Base-by-base conservation (phyloP, 2,113 vertebrate species). In the Aptenodytes forsteri region DNA sequence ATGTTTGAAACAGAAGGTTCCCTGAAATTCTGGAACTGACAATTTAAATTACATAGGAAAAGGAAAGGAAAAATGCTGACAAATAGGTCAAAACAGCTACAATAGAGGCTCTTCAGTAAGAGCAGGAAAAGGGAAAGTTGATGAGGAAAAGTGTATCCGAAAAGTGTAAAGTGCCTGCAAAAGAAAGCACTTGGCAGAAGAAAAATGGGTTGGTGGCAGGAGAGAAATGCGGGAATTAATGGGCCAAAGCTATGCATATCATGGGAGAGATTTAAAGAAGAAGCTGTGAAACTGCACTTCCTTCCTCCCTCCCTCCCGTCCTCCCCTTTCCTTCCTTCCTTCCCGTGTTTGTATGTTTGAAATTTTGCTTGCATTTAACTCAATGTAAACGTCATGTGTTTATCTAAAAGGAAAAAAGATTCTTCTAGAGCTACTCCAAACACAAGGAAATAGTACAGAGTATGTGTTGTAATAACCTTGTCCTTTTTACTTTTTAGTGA, bases 21-120 rank as follows among this genome's bases (percentile, higher is more conserved):
- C 59, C 89, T 95, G 87, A 87, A 91, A 89, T 89, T 93, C 64
- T 93, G 93, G 73, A 94, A 91, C n/a, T 88, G 82, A 50, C 75
- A 90, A 79, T 91, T 84, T 95, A 87, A 95, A 95, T 73, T 91
- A 83, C 62, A 54, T 18, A 73, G 58, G 56, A 80, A 87, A 79
- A 91, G 32, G 52, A 76, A 95, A 91, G 36, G 49, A 47, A 87
- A 89, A 96, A 76, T 72, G 42, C 77, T 89, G 77, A 93, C 69
- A 87, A 95, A 95, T 73, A 64, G 44, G 17, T 91, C 23, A 84
- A 79, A 95, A 70, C 32, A 84, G 58, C 59, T 83, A 34, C 49
- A 96, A 76, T 46, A 91, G 78, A 87, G 9, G 36, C 42, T 64
- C 18, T 89, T 92, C 58, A 67, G 61, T 72, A 69, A 66, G 42